Evolutionary conservation across 1,140 invertebrate genomes (phyloP).

Genomic region (Odontomachus brunneus): DNA sequence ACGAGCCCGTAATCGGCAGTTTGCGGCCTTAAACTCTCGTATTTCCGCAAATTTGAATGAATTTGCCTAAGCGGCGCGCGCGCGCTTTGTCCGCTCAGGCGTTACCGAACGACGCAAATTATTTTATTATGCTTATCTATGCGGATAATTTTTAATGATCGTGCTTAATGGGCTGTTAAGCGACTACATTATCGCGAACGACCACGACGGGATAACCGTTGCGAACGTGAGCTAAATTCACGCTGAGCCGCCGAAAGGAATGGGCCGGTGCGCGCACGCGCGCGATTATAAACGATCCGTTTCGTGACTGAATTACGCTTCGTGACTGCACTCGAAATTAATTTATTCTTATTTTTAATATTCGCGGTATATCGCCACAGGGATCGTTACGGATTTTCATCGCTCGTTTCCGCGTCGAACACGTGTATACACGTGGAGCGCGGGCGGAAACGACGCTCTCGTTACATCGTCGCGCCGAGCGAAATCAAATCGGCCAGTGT

Average conservation of each 20-base stretch:
- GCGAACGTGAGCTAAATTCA: slow-evolving; percentile 21
- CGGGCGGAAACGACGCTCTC: background rate
- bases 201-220: slow-evolving; percentile 5
- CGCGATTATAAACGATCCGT: background rate
- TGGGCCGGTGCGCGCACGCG: too few species aligned
- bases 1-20: slow-evolving; percentile 62
- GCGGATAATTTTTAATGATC: slow-evolving; percentile 65
- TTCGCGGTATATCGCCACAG: background rate
- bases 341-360: background rate
- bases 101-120: slow-evolving; percentile 49
- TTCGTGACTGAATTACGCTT: slow-evolving; percentile 3
- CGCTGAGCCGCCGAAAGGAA: slow-evolving; percentile 1
- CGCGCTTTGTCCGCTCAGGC: background rate
- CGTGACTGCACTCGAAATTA: background rate
- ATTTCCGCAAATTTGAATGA: slow-evolving; percentile 69
- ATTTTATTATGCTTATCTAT: slow-evolving; percentile 68
- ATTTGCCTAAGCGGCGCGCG: slow-evolving; percentile 63
- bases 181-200: slow-evolving; percentile 47
- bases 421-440: too few species aligned
- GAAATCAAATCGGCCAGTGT: slow-evolving; percentile 51
- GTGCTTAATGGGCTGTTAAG: slow-evolving; percentile 53
- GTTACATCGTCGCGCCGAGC: slow-evolving; percentile 18
- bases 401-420: too few species aligned
- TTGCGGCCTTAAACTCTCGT: slow-evolving; percentile 65
- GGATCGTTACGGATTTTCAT: too few species aligned